Conservation (phyloP, 2,113 vertebrate genomes). For the Aptenodytes patagonicus region DNA sequence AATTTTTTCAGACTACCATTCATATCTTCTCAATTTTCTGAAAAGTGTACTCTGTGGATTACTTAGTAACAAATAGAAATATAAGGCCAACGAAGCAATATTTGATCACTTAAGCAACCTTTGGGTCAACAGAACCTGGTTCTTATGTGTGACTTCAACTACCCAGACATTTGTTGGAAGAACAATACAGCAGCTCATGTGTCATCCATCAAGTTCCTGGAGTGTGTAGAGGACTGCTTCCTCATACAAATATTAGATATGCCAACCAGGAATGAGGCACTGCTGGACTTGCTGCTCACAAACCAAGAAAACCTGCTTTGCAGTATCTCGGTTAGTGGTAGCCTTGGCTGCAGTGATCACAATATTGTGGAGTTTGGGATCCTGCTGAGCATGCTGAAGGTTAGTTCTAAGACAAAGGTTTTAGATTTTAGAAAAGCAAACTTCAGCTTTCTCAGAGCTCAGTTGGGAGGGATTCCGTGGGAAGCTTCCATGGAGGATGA, state of each 20-base stretch:
- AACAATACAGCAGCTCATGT: neutral
- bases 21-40: neutral
- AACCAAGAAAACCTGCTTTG: neutral
- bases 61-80: neutral
- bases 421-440: neutral
- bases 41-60: neutral
- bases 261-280: neutral
- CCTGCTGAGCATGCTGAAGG: neutral
- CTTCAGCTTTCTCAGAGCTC: neutral
- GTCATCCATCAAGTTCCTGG: neutral
- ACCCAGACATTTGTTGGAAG: neutral
- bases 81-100: neutral
- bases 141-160: neutral
- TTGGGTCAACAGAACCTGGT: neutral
- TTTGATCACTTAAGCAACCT: neutral
- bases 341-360: neutral
- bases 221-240: neutral
- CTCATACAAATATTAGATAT: neutral
- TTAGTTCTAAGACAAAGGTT: neutral
- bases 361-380: neutral
- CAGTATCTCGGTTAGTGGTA: neutral
- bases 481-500: neutral
- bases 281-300: neutral
- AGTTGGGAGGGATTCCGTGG: neutral
- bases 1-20: neutral